A percentile compares a stretch with the other conserved stretches of the same genome.
These are phyloP conservation scores for Phaedon cochleariae DNA, from an alignment of 2,888 invertebrate genomes.

Conservation along the genomic window DNA sequence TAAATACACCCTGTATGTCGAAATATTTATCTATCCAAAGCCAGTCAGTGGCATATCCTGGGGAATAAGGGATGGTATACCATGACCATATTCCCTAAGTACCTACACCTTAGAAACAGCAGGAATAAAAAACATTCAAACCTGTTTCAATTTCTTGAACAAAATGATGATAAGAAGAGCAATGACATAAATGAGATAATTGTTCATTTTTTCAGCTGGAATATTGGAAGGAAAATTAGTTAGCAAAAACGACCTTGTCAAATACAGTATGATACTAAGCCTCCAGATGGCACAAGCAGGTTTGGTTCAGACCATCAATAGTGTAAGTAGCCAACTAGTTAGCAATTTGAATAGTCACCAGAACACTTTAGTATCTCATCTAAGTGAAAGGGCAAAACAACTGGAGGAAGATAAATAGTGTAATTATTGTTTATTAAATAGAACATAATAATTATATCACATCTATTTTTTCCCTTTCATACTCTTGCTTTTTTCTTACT, in stretches of 20 bases:
- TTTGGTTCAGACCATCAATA: slow-evolving; percentile 74
- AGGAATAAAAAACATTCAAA: no score
- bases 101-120: no score
- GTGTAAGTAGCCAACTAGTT: slow-evolving; percentile 71
- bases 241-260: slow-evolving; percentile 73
- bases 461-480: slow-evolving; percentile 42
- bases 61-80: no score
- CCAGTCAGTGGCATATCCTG: no score
- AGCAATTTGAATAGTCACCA: slow-evolving; percentile 75
- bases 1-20: no score
- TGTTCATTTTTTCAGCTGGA: slow-evolving; percentile 67
- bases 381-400: slow-evolving; percentile 68
- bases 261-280: slow-evolving; percentile 72
- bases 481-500: slow-evolving; percentile 38
- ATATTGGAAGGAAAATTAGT: slow-evolving; percentile 75
- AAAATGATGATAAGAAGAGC: no score
- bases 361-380: slow-evolving; percentile 71
- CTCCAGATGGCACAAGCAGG: slow-evolving; percentile 72
- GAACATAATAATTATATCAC: slow-evolving; percentile 14
- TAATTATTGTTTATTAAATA: slow-evolving; percentile 30
- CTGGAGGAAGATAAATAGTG: slow-evolving; percentile 47
- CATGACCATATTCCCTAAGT: no score
- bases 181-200: no score
- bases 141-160: no score
- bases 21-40: no score